Percentiles rank a stretch among this genome's conserved stretches.
phyloP scores from a whole-genome alignment of 2,113 vertebrate genomes.

The Gopherus flavomarginatus region DNA sequence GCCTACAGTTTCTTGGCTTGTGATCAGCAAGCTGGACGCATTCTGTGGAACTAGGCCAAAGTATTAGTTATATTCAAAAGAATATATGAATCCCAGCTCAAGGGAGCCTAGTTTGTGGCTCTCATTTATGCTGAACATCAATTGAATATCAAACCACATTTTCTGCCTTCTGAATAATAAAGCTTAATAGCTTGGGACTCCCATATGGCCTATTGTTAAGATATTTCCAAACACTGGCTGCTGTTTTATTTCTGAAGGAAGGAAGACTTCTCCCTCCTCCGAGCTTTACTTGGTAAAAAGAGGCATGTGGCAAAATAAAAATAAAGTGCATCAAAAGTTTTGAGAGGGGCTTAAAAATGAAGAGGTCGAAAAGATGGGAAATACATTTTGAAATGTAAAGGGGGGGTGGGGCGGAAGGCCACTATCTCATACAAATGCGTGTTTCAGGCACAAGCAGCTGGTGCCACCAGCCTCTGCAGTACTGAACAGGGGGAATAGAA shows the following conservation, averaged over 20 bases:
- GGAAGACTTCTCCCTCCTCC: conserved; percentile 38
- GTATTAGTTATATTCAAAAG: conserved; percentile 70
- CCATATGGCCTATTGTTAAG: conserved; percentile 78
- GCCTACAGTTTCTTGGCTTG: conserved; percentile 62
- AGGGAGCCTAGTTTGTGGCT: conserved; percentile 64
- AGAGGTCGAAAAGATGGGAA: conserved; percentile 33
- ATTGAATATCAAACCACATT: conserved; percentile 75
- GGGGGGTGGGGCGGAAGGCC: not conserved
- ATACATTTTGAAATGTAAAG: conserved; percentile 44
- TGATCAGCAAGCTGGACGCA: conserved; percentile 67
- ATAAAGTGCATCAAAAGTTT: not conserved
- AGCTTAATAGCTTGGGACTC: conserved; percentile 74
- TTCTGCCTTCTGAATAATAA: conserved; percentile 77
- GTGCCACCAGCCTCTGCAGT: conserved; percentile 69
- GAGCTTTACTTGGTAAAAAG: conserved; percentile 42
- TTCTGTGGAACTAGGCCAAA: conserved; percentile 73
- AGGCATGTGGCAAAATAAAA: conserved; percentile 39
- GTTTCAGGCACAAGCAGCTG: conserved; percentile 72
- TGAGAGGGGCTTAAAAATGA: conserved; percentile 20
- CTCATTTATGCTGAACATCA: conserved; percentile 72
- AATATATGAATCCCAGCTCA: conserved; percentile 74
- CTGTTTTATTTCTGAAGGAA: conserved; percentile 56
- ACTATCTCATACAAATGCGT: conserved; percentile 62
- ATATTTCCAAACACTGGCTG: conserved; percentile 73
- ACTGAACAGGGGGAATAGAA: conserved; percentile 63